These are phyloP conservation scores for Clepsis dumicolana DNA, from an alignment of 2,888 invertebrate species.

Conservation along the genomic window DNA sequence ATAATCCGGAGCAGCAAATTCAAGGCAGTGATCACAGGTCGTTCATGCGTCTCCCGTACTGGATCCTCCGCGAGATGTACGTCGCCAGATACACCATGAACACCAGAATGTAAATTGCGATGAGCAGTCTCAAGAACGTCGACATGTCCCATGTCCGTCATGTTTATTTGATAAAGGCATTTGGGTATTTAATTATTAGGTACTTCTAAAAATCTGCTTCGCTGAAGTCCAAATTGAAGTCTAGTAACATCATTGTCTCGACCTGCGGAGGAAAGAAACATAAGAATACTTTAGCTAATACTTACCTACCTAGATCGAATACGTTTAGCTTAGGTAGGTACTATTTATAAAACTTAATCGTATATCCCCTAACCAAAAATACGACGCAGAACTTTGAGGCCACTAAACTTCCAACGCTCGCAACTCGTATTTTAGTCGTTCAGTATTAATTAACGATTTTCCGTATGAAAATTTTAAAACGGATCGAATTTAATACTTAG, in stretches of 20 bases:
- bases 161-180: not conserved
- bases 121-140: not conserved
- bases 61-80: not conserved
- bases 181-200: too few relatives aligned
- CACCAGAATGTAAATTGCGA: not conserved
- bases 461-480: too few relatives aligned
- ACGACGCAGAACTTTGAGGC: too few relatives aligned
- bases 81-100: not conserved
- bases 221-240: not conserved
- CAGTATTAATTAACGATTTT: too few relatives aligned
- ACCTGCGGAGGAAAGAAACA: not conserved
- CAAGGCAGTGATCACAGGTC: not conserved
- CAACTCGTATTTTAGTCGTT: too few relatives aligned
- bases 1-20: not conserved
- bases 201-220: not conserved
- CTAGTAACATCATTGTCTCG: not conserved
- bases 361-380: too few relatives aligned
- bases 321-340: too few relatives aligned
- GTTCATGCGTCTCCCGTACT: not conserved
- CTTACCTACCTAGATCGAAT: too few relatives aligned
- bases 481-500: too few relatives aligned
- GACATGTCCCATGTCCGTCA: not conserved
- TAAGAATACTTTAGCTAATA: not conserved
- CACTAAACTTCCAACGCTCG: too few relatives aligned
- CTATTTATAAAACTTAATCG: too few relatives aligned